Base-by-base conservation (phyloP, 1,140 invertebrate genomes). In the Bombus waltoni region DNA sequence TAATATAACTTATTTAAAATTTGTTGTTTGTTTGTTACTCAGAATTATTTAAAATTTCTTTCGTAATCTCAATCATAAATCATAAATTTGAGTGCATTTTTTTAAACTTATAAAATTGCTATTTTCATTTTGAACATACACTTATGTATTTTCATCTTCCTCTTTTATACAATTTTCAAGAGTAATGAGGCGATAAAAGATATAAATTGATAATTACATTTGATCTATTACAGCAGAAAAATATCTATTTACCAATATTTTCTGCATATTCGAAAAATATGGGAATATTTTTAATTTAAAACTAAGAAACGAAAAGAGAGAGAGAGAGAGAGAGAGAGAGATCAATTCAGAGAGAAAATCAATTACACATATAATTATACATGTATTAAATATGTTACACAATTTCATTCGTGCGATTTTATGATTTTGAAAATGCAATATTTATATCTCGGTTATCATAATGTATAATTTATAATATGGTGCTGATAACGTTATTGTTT, bases 331-430 rank as follows among this genome's bases (percentile, higher is more conserved):
- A 62, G 59, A n/a, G 28, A 62, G 28, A 62, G 28, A 62, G 10
- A 62, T 62, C 59, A 62, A 62, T n/a, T 62, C 59, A 62, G 59
- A 62, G 59, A 62, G 59, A 62, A 66, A 66, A 66, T 66, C n/a
- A 2, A n/a, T 66, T 66, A 32, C n/a, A 8, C 18, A 68, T 9
- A 10, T 68, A 68, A 68, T 68, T 38, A 68, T 9, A 68, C 32
- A 22, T 68, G 18, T 68, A 68, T 68, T 38, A 32, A 68, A 68
- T 25, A 70, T 11, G 25, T 70, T 68, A 68, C 32, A 68, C 9
- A 68, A 35, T 68, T 35, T 70, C 25, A 38, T 70, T 28, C 11
- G 32, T 28, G 38, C 38, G 38, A 28, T 13, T 11, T 11, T 11
- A 68, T 10, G 38, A 38, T 68, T 68, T 68, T 40, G 35, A 25